Conservation (phyloP, 2,113 vertebrate species). For the Melanerpes aurifrons region DNA sequence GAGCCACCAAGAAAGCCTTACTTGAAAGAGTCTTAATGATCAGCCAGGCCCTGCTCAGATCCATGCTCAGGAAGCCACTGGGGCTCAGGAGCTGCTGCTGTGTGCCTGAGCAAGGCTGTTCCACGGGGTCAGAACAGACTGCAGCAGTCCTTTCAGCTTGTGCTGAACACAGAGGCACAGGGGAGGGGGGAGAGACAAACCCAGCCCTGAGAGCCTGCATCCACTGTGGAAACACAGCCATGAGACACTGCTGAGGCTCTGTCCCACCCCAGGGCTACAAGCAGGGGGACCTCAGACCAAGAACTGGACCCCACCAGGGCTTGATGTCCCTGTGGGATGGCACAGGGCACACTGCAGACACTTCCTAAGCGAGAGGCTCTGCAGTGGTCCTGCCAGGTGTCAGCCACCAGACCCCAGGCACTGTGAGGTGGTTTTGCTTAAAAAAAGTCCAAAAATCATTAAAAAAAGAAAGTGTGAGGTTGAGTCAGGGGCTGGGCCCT, state of each 20-base stretch:
- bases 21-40: slow-evolving; percentile 52
- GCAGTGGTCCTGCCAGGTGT: not conserved
- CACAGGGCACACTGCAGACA: not conserved
- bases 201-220: not conserved
- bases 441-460: not conserved
- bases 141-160: not conserved
- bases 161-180: not conserved
- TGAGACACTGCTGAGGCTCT: not conserved
- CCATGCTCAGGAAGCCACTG: not conserved
- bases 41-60: not conserved
- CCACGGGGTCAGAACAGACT: not conserved
- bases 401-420: not conserved
- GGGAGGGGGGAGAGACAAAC: not conserved
- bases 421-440: slow-evolving; percentile 5
- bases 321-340: not conserved
- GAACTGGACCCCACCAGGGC: not conserved
- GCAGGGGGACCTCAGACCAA: not conserved
- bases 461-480: not conserved
- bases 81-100: not conserved
- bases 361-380: not conserved
- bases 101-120: not conserved
- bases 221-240: too few species aligned
- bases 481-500: not conserved
- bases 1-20: slow-evolving; percentile 28
- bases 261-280: not conserved